phyloP scores from a whole-genome alignment of 2,113 vertebrate genomes.

The Cairina moschata region DNA sequence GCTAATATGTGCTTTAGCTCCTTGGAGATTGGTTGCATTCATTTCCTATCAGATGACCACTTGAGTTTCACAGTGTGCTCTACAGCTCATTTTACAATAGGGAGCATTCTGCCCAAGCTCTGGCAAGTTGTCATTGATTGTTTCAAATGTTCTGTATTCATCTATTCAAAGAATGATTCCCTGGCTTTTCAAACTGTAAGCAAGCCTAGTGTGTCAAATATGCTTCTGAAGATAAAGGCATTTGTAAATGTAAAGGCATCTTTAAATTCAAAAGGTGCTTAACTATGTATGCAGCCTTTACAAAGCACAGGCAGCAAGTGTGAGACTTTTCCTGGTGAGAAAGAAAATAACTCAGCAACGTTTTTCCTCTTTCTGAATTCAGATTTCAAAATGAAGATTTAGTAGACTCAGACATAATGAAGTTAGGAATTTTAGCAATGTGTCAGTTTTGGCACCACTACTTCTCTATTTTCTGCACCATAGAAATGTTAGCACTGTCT shows the following conservation, averaged over 20 bases:
- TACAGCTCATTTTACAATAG: slow-evolving; percentile 14
- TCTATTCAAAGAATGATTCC: slow-evolving; percentile 47
- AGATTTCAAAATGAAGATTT: slow-evolving; percentile 49
- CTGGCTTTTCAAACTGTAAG: slow-evolving; percentile 53
- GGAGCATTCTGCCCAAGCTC: not conserved
- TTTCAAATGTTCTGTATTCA: slow-evolving; percentile 57
- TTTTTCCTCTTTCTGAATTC: slow-evolving; percentile 1
- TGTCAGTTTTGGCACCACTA: not conserved
- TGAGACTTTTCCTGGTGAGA: not conserved
- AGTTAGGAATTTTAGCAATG: slow-evolving; percentile 15
- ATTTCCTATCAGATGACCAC: slow-evolving; percentile 31
- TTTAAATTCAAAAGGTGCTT: slow-evolving; percentile 40
- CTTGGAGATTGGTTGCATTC: slow-evolving; percentile 28
- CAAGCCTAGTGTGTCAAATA: slow-evolving; percentile 61
- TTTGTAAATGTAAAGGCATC: slow-evolving; percentile 62
- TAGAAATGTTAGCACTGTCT: not conserved
- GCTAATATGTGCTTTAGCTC: slow-evolving; percentile 17
- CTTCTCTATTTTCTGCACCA: not conserved
- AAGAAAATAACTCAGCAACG: slow-evolving; percentile 31
- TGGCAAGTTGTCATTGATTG: slow-evolving; percentile 54
- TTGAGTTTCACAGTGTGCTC: slow-evolving; percentile 1
- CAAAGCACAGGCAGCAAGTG: slow-evolving; percentile 27
- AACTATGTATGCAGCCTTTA: slow-evolving; percentile 49
- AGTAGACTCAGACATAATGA: not conserved
- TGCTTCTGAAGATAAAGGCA: slow-evolving; percentile 63